Conservation (phyloP, 37 sponge, comb jelly and placozoan species). For the Axinella damicornis region DNA sequence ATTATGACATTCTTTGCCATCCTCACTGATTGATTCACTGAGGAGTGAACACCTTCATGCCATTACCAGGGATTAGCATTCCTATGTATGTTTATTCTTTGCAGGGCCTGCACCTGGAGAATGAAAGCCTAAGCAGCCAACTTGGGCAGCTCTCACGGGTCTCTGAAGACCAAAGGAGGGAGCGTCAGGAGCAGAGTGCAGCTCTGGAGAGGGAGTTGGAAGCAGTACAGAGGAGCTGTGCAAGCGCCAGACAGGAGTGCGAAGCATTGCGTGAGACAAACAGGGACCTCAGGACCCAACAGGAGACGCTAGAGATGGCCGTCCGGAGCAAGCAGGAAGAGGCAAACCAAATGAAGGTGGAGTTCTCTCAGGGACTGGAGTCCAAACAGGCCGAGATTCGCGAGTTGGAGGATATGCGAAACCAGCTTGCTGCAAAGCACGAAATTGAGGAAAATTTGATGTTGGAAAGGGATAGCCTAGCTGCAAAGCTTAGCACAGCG, state of each 20-base stretch:
- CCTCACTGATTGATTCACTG: no score
- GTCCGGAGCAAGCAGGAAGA: not conserved
- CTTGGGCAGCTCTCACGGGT: no score
- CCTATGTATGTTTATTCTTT: not conserved
- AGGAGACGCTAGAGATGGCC: constrained; percentile 14
- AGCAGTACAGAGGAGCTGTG: not conserved
- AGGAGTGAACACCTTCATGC: not conserved
- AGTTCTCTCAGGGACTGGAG: constrained; percentile 7
- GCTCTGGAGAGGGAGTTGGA: not conserved
- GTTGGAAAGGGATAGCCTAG: constrained; percentile 27
- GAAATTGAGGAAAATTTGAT: constrained; percentile 43
- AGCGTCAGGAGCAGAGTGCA: not conserved
- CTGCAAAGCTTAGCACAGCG: not conserved
- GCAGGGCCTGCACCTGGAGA: no score
- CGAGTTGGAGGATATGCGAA: constrained; percentile 37
- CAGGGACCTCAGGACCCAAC: not conserved
- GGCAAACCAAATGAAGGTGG: not conserved
- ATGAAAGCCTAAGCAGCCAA: no score
- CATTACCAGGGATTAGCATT: not conserved
- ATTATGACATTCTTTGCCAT: no score
- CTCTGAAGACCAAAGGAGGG: not conserved
- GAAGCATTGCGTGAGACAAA: constrained; percentile 34
- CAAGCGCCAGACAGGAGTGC: not conserved
- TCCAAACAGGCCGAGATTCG: constrained; percentile 14
- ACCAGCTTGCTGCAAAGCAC: constrained; percentile 26